These are phyloP conservation scores for Drosophila littoralis DNA, from an alignment of 1,140 invertebrate genomes.

Conservation along the genomic window DNA sequence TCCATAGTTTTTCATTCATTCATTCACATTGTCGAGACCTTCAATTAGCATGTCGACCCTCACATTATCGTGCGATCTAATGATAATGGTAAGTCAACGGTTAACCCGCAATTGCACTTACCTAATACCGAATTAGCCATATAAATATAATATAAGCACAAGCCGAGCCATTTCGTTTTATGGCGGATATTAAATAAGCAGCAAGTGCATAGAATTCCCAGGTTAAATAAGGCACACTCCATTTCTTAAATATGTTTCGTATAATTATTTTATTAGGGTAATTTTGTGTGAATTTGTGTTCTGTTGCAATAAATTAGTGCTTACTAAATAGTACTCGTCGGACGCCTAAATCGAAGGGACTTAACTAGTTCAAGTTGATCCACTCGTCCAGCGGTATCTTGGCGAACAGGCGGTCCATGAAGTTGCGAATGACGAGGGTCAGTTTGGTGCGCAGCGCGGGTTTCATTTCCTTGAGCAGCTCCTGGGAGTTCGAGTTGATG, in stretches of 20 bases:
- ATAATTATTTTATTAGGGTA: constrained; percentile 50
- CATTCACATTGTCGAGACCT: constrained; percentile 24
- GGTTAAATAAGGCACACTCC: neutral
- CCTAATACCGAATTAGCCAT: neutral
- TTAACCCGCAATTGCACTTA: constrained; percentile 41
- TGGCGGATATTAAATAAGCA: constrained; percentile 26
- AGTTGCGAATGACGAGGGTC: constrained; percentile 89
- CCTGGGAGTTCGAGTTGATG: constrained; percentile 93
- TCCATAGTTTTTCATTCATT: constrained; percentile 39
- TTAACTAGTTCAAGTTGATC: constrained; percentile 82
- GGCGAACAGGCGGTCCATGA: constrained; percentile 90
- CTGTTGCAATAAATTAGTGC: constrained; percentile 70
- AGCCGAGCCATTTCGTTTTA: neutral
- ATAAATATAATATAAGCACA: neutral
- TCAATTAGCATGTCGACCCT: constrained; percentile 43
- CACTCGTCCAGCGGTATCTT: constrained; percentile 91
- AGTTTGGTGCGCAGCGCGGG: constrained; percentile 91
- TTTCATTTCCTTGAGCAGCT: constrained; percentile 93
- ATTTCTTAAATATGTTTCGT: neutral
- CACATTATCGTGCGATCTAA: constrained; percentile 49
- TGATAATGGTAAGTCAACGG: constrained; percentile 48
- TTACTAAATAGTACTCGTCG: constrained; percentile 38
- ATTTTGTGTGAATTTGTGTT: constrained; percentile 33
- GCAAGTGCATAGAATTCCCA: constrained; percentile 8
- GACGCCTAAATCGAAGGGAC: neutral